Conservation (phyloP, 2,113 vertebrate species). For the Hucho hucho region DNA sequence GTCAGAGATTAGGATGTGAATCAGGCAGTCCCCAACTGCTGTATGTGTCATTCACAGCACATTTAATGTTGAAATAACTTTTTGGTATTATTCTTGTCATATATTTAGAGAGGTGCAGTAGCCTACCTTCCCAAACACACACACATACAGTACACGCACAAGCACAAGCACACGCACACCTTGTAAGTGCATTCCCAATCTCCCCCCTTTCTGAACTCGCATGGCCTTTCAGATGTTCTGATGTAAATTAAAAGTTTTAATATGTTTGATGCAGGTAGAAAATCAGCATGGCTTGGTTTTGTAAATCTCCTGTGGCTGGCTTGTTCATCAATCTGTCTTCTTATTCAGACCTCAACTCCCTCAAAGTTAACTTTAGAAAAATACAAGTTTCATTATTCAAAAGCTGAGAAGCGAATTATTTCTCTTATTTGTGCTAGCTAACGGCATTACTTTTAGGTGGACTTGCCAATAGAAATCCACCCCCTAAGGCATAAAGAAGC, state of each 20-base stretch:
- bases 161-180: slow-evolving; percentile 50
- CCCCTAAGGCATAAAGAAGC: slow-evolving; percentile 14
- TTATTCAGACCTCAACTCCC: slow-evolving; percentile 39
- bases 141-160: slow-evolving; percentile 51
- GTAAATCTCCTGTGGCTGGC: slow-evolving; percentile 30
- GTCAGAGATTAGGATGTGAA: too few species aligned
- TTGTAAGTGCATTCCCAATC: slow-evolving; percentile 57
- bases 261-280: slow-evolving; percentile 36
- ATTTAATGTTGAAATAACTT: too few species aligned
- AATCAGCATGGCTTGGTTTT: slow-evolving; percentile 42
- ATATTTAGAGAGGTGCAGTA: too few species aligned
- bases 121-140: slow-evolving; percentile 56
- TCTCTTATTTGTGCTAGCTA: slow-evolving; percentile 46
- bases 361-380: slow-evolving; percentile 34
- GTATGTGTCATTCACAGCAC: too few species aligned
- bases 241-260: slow-evolving; percentile 47
- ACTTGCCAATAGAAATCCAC: slow-evolving; percentile 22
- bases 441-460: slow-evolving; percentile 15
- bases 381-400: slow-evolving; percentile 46
- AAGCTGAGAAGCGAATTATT: slow-evolving; percentile 44
- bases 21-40: too few species aligned
- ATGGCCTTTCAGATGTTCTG: slow-evolving; percentile 21
- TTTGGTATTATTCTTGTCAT: too few species aligned
- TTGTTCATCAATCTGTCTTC: slow-evolving; percentile 34
- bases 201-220: slow-evolving; percentile 53